These are phyloP conservation scores for Champsocephalus esox DNA, from an alignment of 2,797 vertebrate genomes.

Conservation along the genomic window DNA sequence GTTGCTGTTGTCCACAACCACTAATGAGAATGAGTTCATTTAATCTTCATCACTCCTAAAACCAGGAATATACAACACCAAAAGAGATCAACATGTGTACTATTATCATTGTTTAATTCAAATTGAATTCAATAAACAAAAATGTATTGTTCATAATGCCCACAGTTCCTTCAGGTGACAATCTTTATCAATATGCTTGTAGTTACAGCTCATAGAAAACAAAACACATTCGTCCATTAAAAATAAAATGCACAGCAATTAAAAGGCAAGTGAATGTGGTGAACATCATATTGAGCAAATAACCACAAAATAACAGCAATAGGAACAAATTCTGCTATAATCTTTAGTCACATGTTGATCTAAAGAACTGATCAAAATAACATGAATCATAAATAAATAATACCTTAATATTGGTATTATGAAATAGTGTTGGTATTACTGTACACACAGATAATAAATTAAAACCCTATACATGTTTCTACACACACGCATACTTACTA, in stretches of 20 bases:
- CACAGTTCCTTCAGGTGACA: conserved; percentile 4
- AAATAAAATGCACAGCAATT: conserved; percentile 13
- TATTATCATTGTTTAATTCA: conserved; percentile 46
- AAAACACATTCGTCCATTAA: not conserved
- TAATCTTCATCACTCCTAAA: not conserved
- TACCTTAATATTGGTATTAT: not conserved
- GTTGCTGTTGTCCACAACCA: not conserved
- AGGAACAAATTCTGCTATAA: not conserved
- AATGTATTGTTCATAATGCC: conserved; percentile 26
- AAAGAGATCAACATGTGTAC: not conserved
- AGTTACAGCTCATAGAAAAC: conserved; percentile 18
- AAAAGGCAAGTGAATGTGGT: conserved; percentile 19
- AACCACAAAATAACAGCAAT: not conserved
- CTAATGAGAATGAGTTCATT: not conserved
- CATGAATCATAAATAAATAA: not conserved
- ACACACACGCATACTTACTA: not conserved
- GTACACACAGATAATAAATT: conserved; percentile 18
- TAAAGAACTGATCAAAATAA: conserved; percentile 5
- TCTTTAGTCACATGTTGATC: not conserved
- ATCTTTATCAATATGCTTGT: conserved; percentile 12
- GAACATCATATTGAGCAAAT: conserved; percentile 7
- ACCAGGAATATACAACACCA: too few species aligned
- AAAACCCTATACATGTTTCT: conserved; percentile 6
- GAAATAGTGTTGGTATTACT: conserved; percentile 1
- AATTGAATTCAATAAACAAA: conserved; percentile 24